These are phyloP conservation scores for Atta cephalotes DNA, from an alignment of 1,140 invertebrate genomes.

Conservation along the genomic window DNA sequence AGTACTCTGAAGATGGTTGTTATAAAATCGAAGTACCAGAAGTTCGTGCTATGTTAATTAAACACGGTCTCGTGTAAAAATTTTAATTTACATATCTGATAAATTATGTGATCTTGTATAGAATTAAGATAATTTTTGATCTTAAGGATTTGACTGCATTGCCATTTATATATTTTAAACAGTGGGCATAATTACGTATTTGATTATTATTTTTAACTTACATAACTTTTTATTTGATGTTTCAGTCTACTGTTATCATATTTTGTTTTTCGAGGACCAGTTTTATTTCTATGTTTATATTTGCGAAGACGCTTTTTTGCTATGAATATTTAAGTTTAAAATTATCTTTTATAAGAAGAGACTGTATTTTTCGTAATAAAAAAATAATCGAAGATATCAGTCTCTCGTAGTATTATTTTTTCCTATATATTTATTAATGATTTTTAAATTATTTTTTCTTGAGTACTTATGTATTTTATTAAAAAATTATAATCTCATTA, in stretches of 20 bases:
- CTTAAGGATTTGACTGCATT: not conserved
- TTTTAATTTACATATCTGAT: slow-evolving; percentile 22
- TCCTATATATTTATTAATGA: too few relatives aligned
- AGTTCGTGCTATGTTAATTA: slow-evolving; percentile 64
- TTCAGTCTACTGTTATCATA: slow-evolving; percentile 3
- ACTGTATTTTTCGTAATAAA: slow-evolving; percentile 25
- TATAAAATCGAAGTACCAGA: slow-evolving; percentile 76
- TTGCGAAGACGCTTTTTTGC: not conserved
- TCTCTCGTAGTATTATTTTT: not conserved
- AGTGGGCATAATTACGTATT: not conserved
- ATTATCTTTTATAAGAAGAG: not conserved
- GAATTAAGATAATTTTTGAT: slow-evolving; percentile 2
- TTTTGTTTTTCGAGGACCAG: not conserved
- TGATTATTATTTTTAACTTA: not conserved
- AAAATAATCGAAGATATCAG: not conserved
- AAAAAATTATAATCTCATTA: too few relatives aligned
- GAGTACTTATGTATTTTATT: too few relatives aligned
- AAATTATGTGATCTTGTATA: slow-evolving; percentile 6
- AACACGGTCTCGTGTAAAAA: slow-evolving; percentile 68
- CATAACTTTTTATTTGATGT: not conserved
- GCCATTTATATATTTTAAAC: slow-evolving; percentile 1
- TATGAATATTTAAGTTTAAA: not conserved
- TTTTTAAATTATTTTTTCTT: too few relatives aligned
- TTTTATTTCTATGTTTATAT: slow-evolving; percentile 20
- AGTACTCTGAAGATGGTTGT: not conserved